Base-by-base conservation (phyloP, 2,113 vertebrate genomes). In the Tenrec ecaudatus region DNA sequence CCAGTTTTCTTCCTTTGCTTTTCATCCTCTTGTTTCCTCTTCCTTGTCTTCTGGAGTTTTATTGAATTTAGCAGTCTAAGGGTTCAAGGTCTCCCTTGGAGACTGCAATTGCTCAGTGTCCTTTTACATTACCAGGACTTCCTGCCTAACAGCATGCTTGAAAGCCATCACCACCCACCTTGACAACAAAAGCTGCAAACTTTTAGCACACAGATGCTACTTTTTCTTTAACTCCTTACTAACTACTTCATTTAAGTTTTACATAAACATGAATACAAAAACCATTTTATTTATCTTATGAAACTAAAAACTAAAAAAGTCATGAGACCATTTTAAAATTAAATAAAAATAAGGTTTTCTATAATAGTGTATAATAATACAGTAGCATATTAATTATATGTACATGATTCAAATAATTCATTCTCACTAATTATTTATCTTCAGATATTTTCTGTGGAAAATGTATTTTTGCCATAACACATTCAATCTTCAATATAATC, bases 111-210 rank as follows among this genome's bases (percentile, higher is more conserved):
- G 40, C 43, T 95, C 66, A 86, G 14, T 92, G 22, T 89, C 77
- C 89, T 89, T 77, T 91, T 86, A 86, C 73, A 79, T 78, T 78
- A 86, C n/a, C 90, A 94, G 66, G 85, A 92, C 80, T 92, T 93
- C 75, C 19, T 81, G 36, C 60, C 53, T 82, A 91, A 47, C 36
- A 81, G 20, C 71, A 92, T n/a, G n/a, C n/a, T n/a, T n/a, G n/a
- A n/a, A n/a, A n/a, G n/a, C n/a, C n/a, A n/a, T n/a, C n/a, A n/a
- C n/a, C n/a, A n/a, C n/a, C n/a, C n/a, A n/a, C n/a, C n/a, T n/a
- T n/a, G n/a, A n/a, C n/a, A n/a, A n/a, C n/a, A n/a, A n/a, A 93
- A 83, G 9, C 62, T 87, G 8, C 75, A 92, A 89, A 80, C 57
- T 60, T 85, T 27, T 38, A 66, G 58, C 87, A 89, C 92, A 66